Percentiles rank a stretch among this genome's conserved stretches.
phyloP scores from a whole-genome alignment of 2,888 invertebrate species.

The Zaprionus bogoriensis region DNA sequence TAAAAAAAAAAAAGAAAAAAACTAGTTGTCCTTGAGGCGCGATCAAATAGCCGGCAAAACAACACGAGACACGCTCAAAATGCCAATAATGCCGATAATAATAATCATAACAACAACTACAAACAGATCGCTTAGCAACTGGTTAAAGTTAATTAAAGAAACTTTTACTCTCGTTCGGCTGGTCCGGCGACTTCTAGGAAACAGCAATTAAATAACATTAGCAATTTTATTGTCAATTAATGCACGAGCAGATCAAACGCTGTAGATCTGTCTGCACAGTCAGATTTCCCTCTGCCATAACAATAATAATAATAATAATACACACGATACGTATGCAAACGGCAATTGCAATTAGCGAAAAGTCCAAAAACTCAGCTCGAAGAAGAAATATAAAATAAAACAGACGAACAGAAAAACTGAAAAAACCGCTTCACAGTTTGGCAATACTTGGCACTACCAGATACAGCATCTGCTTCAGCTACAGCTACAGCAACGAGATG shows the following conservation, averaged over 20 bases:
- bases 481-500: slow-evolving; percentile 2
- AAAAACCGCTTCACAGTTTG: slow-evolving; percentile 22
- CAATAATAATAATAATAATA: not conserved
- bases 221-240: slow-evolving; percentile 39
- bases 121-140: slow-evolving; percentile 54
- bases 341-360: slow-evolving; percentile 63
- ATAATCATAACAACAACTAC: slow-evolving; percentile 4
- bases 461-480: slow-evolving; percentile 9
- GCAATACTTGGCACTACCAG: slow-evolving; percentile 23
- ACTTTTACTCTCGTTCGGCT: slow-evolving; percentile 65
- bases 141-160: slow-evolving; percentile 55
- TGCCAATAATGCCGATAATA: slow-evolving; percentile 10
- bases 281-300: not conserved
- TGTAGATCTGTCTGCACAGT: not conserved
- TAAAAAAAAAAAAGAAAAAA: slow-evolving; percentile 24
- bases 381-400: not conserved
- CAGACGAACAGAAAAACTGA: not conserved
- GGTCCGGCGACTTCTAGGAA: slow-evolving; percentile 41
- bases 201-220: slow-evolving; percentile 17
- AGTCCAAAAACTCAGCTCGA: not conserved
- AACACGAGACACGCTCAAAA: slow-evolving; percentile 33
- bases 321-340: slow-evolving; percentile 12
- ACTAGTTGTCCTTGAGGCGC: slow-evolving; percentile 66
- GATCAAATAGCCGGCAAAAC: slow-evolving; percentile 58
- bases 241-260: slow-evolving; percentile 27